Percentiles rank a stretch among this genome's conserved stretches.
Evolutionary conservation across 2,113 vertebrate genomes (phyloP).

Genomic region (Alectura lathami): DNA sequence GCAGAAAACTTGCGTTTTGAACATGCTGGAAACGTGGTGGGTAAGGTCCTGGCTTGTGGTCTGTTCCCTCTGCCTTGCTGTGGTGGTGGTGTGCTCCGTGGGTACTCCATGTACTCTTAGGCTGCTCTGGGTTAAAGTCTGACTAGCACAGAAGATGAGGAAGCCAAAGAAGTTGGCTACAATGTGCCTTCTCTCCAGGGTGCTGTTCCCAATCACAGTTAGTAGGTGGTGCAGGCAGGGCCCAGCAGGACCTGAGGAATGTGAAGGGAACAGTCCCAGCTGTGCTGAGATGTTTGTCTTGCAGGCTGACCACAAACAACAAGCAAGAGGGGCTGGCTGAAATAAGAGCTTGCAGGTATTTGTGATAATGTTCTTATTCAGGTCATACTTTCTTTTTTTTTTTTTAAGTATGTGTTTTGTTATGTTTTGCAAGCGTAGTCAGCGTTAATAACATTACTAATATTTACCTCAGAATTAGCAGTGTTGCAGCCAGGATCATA

Average conservation of each 20-base stretch:
- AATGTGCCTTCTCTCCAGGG: not conserved
- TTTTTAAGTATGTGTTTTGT: no score
- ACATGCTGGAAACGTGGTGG: not conserved
- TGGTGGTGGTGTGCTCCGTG: not conserved
- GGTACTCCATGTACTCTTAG: not conserved
- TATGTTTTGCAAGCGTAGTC: not conserved
- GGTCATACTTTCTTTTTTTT: no score
- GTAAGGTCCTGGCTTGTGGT: not conserved
- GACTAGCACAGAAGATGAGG: not conserved
- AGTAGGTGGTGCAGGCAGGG: not conserved
- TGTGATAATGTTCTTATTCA: not conserved
- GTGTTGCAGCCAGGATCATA: not conserved
- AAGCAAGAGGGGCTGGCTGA: not conserved
- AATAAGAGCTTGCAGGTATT: not conserved
- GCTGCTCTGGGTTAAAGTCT: not conserved
- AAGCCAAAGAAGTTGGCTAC: not conserved
- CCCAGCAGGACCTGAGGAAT: not conserved
- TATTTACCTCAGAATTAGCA: not conserved
- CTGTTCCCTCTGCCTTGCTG: not conserved
- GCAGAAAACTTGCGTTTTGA: not conserved
- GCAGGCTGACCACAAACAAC: not conserved
- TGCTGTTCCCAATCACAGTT: accelerated
- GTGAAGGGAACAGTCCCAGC: accelerated
- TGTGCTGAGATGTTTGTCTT: not conserved
- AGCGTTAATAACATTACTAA: not conserved